Percentiles rank a stretch among this genome's conserved stretches.
phyloP scores from a whole-genome alignment of 2,888 invertebrate genomes.

The Aporophyla lueneburgensis region DNA sequence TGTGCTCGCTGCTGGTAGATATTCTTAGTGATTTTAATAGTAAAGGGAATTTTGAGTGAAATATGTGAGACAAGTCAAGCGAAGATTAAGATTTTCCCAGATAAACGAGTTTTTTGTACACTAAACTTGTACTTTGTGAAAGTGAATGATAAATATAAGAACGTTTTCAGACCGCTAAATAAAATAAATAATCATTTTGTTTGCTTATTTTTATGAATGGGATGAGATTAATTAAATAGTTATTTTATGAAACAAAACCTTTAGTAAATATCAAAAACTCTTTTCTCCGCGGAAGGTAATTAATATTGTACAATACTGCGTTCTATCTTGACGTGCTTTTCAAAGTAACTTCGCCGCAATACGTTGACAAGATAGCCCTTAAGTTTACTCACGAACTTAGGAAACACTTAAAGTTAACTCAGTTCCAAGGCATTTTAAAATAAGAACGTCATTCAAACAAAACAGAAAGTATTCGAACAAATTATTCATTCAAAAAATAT shows the following conservation, averaged over 20 bases:
- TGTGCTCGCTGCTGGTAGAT: background rate
- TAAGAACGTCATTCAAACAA: background rate
- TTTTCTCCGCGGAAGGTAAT: background rate
- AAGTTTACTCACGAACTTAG: conserved; percentile 25
- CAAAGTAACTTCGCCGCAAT: conserved; percentile 47
- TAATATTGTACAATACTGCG: conserved; percentile 3
- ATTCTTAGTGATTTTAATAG: background rate
- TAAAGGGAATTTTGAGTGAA: background rate
- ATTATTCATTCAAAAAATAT: background rate
- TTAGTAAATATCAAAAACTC: background rate
- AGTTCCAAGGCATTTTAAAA: conserved; percentile 1
- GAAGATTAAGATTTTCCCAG: background rate
- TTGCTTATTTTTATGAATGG: background rate
- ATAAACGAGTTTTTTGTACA: background rate
- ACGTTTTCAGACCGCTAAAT: background rate
- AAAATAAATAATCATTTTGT: too few species aligned
- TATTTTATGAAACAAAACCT: background rate
- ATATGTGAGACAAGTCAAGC: background rate
- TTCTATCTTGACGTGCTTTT: conserved; percentile 28
- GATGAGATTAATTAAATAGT: background rate
- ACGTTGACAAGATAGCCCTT: conserved; percentile 32
- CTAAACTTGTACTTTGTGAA: conserved; percentile 8
- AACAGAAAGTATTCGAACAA: background rate
- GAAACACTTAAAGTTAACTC: conserved; percentile 10
- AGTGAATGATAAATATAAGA: background rate